These are phyloP conservation scores for Bathybates hornii DNA, from an alignment of 2,113 vertebrate genomes.

Conservation along the genomic window DNA sequence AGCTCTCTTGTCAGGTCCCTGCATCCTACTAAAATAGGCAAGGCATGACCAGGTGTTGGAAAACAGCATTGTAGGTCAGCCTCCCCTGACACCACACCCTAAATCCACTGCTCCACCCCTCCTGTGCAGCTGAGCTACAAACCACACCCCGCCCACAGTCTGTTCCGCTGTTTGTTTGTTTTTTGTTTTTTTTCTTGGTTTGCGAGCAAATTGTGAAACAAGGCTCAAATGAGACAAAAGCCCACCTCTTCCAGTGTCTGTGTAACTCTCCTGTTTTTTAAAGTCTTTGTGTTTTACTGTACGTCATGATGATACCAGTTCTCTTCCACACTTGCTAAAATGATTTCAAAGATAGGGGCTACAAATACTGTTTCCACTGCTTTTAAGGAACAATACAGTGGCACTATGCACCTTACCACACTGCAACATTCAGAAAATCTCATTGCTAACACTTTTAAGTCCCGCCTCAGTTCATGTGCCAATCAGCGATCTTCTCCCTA, in stretches of 20 bases:
- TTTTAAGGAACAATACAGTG: neutral
- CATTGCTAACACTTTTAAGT: conserved; percentile 30
- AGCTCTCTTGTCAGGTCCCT: neutral
- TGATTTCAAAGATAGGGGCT: neutral
- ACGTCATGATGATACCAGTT: neutral
- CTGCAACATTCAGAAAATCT: neutral
- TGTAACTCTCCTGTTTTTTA: neutral
- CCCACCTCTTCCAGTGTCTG: neutral
- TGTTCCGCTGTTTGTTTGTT: neutral
- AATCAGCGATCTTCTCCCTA: conserved; percentile 1
- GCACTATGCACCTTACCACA: neutral
- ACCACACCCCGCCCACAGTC: neutral
- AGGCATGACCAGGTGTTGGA: neutral
- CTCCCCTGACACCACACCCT: neutral
- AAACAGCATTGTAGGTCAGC: neutral
- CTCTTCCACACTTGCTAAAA: neutral
- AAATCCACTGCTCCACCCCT: neutral
- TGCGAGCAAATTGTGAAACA: neutral
- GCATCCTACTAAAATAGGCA: neutral
- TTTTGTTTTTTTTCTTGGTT: neutral
- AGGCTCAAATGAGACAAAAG: neutral
- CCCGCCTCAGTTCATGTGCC: conserved; percentile 5
- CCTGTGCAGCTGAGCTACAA: neutral
- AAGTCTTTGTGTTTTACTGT: neutral
- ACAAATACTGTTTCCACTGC: conserved; percentile 4